These are phyloP conservation scores for Limonius californicus DNA, from an alignment of 1,140 invertebrate species.

Conservation along the genomic window DNA sequence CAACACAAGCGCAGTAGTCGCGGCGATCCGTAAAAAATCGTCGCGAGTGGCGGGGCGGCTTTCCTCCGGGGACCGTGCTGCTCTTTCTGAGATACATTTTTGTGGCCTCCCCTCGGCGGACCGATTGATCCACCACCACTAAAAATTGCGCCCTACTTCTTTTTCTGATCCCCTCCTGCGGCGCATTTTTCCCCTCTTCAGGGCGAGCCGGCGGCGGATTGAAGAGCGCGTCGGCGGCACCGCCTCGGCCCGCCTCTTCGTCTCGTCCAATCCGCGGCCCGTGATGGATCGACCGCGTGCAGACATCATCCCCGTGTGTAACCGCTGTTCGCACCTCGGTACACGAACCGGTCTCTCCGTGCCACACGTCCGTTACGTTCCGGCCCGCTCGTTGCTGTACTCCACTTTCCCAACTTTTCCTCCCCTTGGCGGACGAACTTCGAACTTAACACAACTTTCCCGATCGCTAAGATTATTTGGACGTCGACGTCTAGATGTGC, in stretches of 20 bases:
- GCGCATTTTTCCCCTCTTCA: constrained; percentile 55
- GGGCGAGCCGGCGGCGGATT: constrained; percentile 42
- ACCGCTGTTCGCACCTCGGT: constrained; percentile 34
- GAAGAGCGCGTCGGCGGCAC: constrained; percentile 43
- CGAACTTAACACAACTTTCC: no score
- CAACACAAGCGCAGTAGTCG: constrained; percentile 39
- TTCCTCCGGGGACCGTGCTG: constrained; percentile 38
- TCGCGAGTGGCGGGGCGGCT: constrained; percentile 31
- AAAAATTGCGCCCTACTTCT: constrained; percentile 49
- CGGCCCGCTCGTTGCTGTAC: background rate
- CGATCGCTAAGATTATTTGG: no score
- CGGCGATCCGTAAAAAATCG: constrained; percentile 36
- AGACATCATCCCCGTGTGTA: constrained; percentile 35
- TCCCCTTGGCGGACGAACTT: background rate
- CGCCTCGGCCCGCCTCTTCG: constrained; percentile 50
- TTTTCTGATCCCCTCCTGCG: constrained; percentile 45
- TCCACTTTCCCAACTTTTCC: background rate
- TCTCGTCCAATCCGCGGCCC: constrained; percentile 41
- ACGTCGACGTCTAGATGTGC: no score
- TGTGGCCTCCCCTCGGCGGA: constrained; percentile 37
- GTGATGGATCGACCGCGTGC: constrained; percentile 42
- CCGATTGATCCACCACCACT: constrained; percentile 46
- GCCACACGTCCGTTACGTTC: constrained; percentile 3
- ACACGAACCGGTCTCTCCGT: constrained; percentile 24
- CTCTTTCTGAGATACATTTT: constrained; percentile 42